phyloP scores from a whole-genome alignment of 2,888 invertebrate species.

The Siphonodentalium dalli region DNA sequence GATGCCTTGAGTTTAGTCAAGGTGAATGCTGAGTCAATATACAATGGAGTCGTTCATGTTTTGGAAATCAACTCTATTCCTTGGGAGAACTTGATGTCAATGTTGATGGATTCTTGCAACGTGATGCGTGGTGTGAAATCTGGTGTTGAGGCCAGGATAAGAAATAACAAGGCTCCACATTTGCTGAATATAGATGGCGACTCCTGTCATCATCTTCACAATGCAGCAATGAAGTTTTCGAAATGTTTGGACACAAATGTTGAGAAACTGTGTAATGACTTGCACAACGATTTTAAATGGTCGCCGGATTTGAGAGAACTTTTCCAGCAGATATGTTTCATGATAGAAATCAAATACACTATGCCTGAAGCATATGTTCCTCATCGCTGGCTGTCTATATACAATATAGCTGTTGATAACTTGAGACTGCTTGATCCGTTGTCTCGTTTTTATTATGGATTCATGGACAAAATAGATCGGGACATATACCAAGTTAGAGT shows the following conservation, averaged over 20 bases:
- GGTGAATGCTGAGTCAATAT: slow-evolving; percentile 7
- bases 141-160: slow-evolving; percentile 32
- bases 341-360: slow-evolving; percentile 22
- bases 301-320: slow-evolving; percentile 25
- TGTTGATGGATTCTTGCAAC: slow-evolving; percentile 36
- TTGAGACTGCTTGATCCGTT: slow-evolving; percentile 11
- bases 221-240: slow-evolving; percentile 33
- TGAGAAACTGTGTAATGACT: slow-evolving; percentile 24
- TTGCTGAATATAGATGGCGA: slow-evolving; percentile 42
- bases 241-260: slow-evolving; percentile 26
- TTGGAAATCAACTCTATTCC: slow-evolving; percentile 14
- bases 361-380: slow-evolving; percentile 22
- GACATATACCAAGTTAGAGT: neutral
- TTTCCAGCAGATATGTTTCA: slow-evolving; percentile 21
- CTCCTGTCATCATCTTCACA: slow-evolving; percentile 38
- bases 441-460: slow-evolving; percentile 1
- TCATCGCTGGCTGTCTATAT: slow-evolving; percentile 30
- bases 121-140: slow-evolving; percentile 34
- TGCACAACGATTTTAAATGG: slow-evolving; percentile 31
- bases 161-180: slow-evolving; percentile 31
- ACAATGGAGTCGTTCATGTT: slow-evolving; percentile 7
- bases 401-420: slow-evolving; percentile 17
- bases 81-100: slow-evolving; percentile 29
- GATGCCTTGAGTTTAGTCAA: slow-evolving; percentile 2
- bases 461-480: neutral